phyloP scores from a whole-genome alignment of 2,113 vertebrate genomes.

The Electrona antarctica region DNA sequence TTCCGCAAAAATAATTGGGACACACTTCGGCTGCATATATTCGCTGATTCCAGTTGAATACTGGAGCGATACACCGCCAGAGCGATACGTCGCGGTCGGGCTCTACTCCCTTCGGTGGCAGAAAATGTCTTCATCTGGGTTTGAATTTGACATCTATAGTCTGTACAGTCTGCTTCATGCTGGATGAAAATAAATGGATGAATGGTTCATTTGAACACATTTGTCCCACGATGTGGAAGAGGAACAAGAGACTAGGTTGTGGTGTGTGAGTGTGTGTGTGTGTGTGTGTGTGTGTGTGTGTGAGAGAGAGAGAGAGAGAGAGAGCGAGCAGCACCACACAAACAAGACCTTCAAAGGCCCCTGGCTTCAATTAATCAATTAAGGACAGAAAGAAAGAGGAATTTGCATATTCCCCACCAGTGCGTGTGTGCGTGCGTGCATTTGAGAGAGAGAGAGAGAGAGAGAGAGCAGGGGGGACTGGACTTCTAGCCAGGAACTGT shows the following conservation, averaged over 20 bases:
- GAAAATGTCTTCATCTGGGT: background rate
- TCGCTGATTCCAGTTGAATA: no score
- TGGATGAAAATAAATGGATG: conserved; percentile 11
- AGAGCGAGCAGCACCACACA: conserved; percentile 59
- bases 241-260: conserved; percentile 58
- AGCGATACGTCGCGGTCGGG: no score
- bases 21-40: no score
- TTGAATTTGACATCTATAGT: background rate
- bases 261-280: background rate
- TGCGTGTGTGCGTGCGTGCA: conserved; percentile 52
- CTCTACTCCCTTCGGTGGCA: no score
- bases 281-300: background rate
- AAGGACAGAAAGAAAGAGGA: conserved; percentile 75
- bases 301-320: background rate
- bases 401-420: conserved; percentile 74
- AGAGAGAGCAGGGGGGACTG: conserved; percentile 28
- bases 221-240: conserved; percentile 31
- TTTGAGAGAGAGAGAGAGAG: conserved; percentile 15
- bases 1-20: conserved; percentile 36
- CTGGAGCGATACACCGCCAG: no score
- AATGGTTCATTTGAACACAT: conserved; percentile 36
- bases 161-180: conserved; percentile 29
- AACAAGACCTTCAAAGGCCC: conserved; percentile 74
- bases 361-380: conserved; percentile 83
- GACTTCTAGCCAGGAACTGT: conserved; percentile 73